Base-by-base conservation (phyloP, 2,888 invertebrate genomes). In the Epistrophella euchroma region DNA sequence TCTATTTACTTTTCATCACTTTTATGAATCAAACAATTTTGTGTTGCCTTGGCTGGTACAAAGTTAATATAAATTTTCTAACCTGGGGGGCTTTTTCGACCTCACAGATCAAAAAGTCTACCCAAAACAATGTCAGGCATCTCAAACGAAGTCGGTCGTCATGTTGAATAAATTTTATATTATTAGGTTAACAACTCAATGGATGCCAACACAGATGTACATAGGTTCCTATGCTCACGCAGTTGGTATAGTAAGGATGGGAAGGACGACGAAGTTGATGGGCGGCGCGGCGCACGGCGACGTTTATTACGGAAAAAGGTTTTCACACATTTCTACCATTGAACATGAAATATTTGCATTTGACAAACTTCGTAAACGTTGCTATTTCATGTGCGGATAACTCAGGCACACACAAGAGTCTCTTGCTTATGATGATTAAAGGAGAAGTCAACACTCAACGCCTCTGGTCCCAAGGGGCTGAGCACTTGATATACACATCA, bases 281-380 rank as follows among this genome's bases (percentile, higher is more conserved):
- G 19, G 7, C 45, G 9, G 3, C n/a, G 40, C 5, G 40, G 5
- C 11, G 37, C 37, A 58, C 17, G 37, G 9, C 13, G 37, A 40
- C 62, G 25, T 40, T 62, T 43, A 43, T 62, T 62, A 62, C 47
- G 45, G 43, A 64, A 66, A 66, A 66, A 66, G 66, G 75, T 64
- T 75, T 60, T 70, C 52, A 37, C 66, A 43, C 56, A 72, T 74
- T 62, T 81, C 70, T 35, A 55, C 19, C 76, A 60, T 50, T 76
- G 66, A 71, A 62, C 76, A 77, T 75, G 68, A 85, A 81, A 72
- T 80, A 80, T 85, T 85, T 80, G 80, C 56, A 73, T 80, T 72
- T 80, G 81, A 85, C 73, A 81, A 68, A 52, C 68, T 68, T 68
- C 22, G 37, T 52, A 66, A 66, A 68, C 52, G 52, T 68, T 68